phyloP scores from a whole-genome alignment of 1,140 invertebrate genomes.

The Heliconius congener region DNA sequence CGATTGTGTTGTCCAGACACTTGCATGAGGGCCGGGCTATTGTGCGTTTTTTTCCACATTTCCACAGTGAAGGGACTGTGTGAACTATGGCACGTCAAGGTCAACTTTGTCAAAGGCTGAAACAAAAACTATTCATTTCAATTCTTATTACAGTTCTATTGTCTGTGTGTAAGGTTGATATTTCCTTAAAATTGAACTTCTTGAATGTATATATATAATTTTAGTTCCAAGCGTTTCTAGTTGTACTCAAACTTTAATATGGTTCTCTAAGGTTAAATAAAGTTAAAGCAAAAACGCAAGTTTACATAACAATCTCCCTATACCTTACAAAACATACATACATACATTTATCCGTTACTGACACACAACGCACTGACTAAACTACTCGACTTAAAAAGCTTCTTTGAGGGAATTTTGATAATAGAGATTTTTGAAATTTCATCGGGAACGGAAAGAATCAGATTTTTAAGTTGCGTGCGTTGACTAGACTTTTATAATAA shows the following conservation, averaged over 20 bases:
- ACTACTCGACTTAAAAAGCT: too few species aligned
- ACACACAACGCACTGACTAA: too few species aligned
- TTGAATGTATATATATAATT: not conserved
- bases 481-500: too few species aligned
- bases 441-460: too few species aligned
- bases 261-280: not conserved
- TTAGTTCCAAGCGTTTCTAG: not conserved
- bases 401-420: too few species aligned
- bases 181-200: slow-evolving; percentile 13
- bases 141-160: slow-evolving; percentile 37
- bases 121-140: slow-evolving; percentile 50
- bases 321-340: too few species aligned
- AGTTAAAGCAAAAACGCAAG: not conserved
- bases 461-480: too few species aligned
- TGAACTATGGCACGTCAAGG: slow-evolving; percentile 75
- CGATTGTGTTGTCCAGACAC: slow-evolving; percentile 71
- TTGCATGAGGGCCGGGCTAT: slow-evolving; percentile 68
- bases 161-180: slow-evolving; percentile 36
- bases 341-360: too few species aligned
- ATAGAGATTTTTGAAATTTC: too few species aligned
- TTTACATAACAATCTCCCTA: not conserved
- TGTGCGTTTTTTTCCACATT: slow-evolving; percentile 75
- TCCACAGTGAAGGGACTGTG: slow-evolving; percentile 77
- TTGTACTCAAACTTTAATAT: not conserved
- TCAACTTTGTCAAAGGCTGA: slow-evolving; percentile 70